Conservation (phyloP, 2,888 invertebrate genomes). For the Smittia sp. region DNA sequence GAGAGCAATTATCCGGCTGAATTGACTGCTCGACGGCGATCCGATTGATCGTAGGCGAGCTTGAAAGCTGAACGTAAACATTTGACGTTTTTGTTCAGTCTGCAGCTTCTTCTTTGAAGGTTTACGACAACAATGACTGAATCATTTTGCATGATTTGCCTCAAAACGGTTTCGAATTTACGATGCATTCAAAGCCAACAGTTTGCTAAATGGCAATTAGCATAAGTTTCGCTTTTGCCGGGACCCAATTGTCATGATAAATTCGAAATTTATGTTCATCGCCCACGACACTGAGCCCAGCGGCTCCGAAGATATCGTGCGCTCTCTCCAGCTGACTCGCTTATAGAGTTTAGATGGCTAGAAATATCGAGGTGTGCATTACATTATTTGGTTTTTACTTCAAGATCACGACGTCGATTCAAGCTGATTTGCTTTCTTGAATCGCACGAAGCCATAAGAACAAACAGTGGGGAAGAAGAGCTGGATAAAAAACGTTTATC, state of each 20-base stretch:
- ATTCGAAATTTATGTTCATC: slow-evolving; percentile 30
- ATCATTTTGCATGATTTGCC: not conserved
- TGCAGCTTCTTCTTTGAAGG: not conserved
- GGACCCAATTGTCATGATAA: not conserved
- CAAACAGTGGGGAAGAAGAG: not conserved
- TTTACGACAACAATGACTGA: slow-evolving; percentile 6
- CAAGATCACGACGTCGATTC: not conserved
- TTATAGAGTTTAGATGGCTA: not conserved
- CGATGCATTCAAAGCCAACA: slow-evolving; percentile 32
- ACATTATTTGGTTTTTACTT: not conserved
- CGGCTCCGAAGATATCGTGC: not conserved
- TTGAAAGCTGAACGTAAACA: not conserved
- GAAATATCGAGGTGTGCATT: not conserved
- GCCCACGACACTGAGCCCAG: slow-evolving; percentile 15
- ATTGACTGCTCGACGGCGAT: slow-evolving; percentile 2
- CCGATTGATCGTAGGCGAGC: slow-evolving; percentile 6
- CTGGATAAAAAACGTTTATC: slow-evolving; percentile 1
- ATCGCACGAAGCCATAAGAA: not conserved
- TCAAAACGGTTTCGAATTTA: slow-evolving; percentile 32
- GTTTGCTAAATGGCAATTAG: slow-evolving; percentile 37
- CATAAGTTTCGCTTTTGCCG: slow-evolving; percentile 7
- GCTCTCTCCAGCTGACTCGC: not conserved
- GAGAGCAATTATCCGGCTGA: not conserved
- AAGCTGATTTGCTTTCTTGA: not conserved
- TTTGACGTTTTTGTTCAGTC: not conserved